A percentile compares a stretch with the other conserved stretches of the same genome.
Evolutionary conservation across 2,113 vertebrate species (phyloP).

Genomic region (Cyphomyrus plagiostoma): DNA sequence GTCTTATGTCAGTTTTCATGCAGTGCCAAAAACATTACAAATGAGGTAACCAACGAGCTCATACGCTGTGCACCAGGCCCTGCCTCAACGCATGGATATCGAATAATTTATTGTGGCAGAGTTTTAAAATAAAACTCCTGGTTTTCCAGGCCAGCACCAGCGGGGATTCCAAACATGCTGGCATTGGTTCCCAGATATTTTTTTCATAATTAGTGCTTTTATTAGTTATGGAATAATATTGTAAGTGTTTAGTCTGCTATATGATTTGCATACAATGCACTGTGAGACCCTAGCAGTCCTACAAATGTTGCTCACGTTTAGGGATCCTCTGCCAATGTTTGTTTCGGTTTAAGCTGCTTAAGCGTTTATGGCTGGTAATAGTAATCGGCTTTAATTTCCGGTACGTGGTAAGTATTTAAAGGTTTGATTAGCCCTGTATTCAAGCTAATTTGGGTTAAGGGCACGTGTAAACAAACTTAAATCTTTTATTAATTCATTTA

Average conservation of each 20-base stretch:
- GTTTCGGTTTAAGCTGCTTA: background rate
- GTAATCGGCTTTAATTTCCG: background rate
- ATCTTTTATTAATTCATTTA: background rate
- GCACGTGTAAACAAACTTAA: background rate
- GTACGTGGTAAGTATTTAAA: background rate
- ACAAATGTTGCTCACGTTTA: background rate
- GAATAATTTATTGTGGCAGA: constrained; percentile 6
- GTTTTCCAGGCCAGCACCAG: background rate
- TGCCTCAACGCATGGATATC: background rate
- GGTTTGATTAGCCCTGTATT: background rate
- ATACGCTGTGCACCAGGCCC: background rate
- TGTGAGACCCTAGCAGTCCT: background rate
- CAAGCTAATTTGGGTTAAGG: background rate
- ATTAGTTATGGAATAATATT: background rate
- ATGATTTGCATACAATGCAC: background rate
- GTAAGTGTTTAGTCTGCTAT: background rate
- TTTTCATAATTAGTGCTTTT: background rate
- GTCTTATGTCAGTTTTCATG: background rate
- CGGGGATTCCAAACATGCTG: background rate
- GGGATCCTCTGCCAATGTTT: background rate
- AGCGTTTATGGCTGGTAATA: background rate
- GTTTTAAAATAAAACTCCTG: background rate
- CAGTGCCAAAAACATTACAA: background rate
- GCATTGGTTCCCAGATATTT: background rate
- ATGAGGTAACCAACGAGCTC: too few species aligned